These are phyloP conservation scores for Amaurobius ferox DNA, from an alignment of 2,888 invertebrate genomes.

Conservation along the genomic window DNA sequence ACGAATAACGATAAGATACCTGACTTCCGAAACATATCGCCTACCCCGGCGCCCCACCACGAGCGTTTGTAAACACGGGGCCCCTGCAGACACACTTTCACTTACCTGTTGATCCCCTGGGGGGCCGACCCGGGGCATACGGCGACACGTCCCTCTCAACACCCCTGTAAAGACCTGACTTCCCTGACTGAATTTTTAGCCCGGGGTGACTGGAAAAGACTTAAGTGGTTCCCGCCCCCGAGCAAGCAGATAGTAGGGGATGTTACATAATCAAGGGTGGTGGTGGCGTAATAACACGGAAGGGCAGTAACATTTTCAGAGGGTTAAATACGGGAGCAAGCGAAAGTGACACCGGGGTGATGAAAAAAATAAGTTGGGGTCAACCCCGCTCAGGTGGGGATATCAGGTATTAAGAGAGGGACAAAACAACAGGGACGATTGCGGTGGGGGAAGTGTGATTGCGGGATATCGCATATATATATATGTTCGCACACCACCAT, in stretches of 20 bases:
- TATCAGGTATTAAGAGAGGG: not conserved
- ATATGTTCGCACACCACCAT: not conserved
- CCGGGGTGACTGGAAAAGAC: conserved; percentile 5
- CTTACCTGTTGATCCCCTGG: conserved; percentile 9
- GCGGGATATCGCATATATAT: not conserved
- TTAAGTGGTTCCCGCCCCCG: conserved; percentile 16
- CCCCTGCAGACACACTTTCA: not conserved
- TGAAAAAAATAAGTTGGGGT: not conserved
- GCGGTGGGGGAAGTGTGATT: not conserved
- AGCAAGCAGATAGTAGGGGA: not conserved
- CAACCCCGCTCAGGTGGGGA: conserved; percentile 7
- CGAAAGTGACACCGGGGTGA: conserved; percentile 53
- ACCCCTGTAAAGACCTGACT: conserved; percentile 1
- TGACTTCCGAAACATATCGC: no score
- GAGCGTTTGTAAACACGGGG: not conserved
- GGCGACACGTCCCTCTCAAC: not conserved
- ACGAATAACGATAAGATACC: no score
- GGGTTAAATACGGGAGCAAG: conserved; percentile 21
- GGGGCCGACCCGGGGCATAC: no score
- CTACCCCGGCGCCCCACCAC: not conserved
- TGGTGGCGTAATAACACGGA: conserved; percentile 42
- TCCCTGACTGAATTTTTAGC: conserved; percentile 13
- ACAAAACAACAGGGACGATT: not conserved
- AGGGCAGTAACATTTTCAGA: conserved; percentile 10
- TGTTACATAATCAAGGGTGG: conserved; percentile 54